These are phyloP conservation scores for Penaeus vannamei DNA, from an alignment of 1,140 invertebrate species.

Conservation along the genomic window DNA sequence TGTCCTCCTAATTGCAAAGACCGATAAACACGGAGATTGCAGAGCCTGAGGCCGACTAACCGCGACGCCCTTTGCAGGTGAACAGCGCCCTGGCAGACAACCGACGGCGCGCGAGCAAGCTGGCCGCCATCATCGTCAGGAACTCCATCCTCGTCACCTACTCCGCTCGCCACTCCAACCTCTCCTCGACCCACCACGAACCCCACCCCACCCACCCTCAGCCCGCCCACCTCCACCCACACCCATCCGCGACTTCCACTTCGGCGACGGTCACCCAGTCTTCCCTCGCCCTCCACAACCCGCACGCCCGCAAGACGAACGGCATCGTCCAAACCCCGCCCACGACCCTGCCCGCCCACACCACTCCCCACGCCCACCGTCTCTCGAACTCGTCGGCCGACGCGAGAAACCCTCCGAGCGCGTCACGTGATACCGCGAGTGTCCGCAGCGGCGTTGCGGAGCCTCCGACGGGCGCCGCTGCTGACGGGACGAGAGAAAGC, in stretches of 20 bases:
- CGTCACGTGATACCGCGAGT: too few species aligned
- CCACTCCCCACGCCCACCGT: background rate
- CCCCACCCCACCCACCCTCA: background rate
- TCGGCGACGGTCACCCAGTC: background rate
- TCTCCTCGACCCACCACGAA: background rate
- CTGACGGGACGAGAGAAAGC: too few species aligned
- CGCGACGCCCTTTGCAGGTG: conserved; percentile 1
- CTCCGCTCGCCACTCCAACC: conserved; percentile 4
- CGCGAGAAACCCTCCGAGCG: background rate
- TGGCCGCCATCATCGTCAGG: conserved; percentile 53
- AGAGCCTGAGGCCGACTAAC: background rate
- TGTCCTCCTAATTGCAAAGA: background rate
- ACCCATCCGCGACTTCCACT: background rate
- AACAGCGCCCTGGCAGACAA: conserved; percentile 50
- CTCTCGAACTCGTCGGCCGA: background rate
- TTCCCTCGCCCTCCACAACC: background rate
- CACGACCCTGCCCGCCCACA: background rate
- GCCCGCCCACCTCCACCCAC: background rate
- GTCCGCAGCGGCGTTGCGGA: too few species aligned
- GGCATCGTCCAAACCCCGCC: too few species aligned
- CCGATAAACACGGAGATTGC: background rate
- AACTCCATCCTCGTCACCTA: conserved; percentile 53
- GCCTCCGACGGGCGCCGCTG: too few species aligned
- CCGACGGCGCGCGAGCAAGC: conserved; percentile 23
- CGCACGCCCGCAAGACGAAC: too few species aligned